A percentile compares a stretch with the other conserved stretches of the same genome.
Evolutionary conservation across 2,797 vertebrate species (phyloP).

Genomic region (Dendrocincla fuliginosa): DNA sequence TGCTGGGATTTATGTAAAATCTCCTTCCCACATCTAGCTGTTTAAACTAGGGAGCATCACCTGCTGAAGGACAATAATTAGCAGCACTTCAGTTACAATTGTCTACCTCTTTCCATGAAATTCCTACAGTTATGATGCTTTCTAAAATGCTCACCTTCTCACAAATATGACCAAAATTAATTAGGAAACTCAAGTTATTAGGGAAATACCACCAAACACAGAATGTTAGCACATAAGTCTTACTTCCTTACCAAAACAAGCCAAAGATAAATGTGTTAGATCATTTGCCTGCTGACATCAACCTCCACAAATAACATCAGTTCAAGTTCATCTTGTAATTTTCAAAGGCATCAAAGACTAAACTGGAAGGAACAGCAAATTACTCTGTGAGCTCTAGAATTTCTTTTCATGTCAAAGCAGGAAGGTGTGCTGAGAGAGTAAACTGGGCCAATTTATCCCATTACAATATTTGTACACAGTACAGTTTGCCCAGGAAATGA

Average conservation of each 20-base stretch:
- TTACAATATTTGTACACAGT: not conserved
- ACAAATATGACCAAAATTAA: not conserved
- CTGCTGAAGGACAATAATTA: not conserved
- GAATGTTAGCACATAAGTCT: not conserved
- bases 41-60: not conserved
- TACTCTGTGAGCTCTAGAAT: not conserved
- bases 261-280: not conserved
- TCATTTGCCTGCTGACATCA: not conserved
- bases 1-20: not conserved
- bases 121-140: not conserved
- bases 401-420: not conserved
- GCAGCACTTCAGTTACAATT: not conserved
- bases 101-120: not conserved
- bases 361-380: not conserved
- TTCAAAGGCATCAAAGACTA: not conserved
- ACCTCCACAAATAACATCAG: not conserved
- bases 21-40: not conserved
- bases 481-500: not conserved
- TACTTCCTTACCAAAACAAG: not conserved
- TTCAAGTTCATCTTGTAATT: not conserved
- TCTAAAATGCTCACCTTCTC: not conserved
- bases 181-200: not conserved
- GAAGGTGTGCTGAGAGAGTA: not conserved
- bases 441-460: not conserved
- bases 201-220: not conserved